Conservation (phyloP, 2,113 vertebrate species). For the Miniopterus natalensis region DNA sequence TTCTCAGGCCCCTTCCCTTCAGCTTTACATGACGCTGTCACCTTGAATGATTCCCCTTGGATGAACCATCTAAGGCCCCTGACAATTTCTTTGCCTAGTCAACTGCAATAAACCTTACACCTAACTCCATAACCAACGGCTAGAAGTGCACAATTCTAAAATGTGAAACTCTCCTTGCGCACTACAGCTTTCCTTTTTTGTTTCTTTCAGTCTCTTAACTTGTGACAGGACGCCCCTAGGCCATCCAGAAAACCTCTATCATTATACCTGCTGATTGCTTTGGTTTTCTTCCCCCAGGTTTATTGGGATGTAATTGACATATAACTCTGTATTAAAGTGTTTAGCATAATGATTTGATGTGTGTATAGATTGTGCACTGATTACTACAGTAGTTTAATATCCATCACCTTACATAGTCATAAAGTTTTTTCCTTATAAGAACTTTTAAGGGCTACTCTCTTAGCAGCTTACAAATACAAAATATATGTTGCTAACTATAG, state of each 20-base stretch:
- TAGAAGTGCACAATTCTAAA: neutral
- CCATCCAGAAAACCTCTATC: neutral
- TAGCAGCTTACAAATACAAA: slow-evolving; percentile 35
- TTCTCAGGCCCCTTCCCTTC: neutral
- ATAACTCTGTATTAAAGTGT: neutral
- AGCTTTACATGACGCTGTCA: neutral
- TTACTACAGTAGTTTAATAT: neutral
- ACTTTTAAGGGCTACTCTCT: neutral
- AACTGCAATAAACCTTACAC: neutral
- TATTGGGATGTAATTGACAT: neutral
- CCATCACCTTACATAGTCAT: neutral
- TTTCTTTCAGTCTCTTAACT: neutral
- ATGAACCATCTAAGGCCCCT: neutral
- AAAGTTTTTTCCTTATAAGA: neutral
- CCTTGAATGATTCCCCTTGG: neutral
- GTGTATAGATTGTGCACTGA: neutral
- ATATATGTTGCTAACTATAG: neutral
- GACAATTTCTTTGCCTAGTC: neutral
- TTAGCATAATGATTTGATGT: neutral
- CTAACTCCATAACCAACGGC: neutral
- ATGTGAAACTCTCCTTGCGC: neutral
- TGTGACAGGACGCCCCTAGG: neutral
- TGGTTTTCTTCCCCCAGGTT: neutral
- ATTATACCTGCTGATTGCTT: neutral
- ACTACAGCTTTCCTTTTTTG: neutral